Evolutionary conservation across 2,113 vertebrate genomes (phyloP), one percentile per base, ranked within the genome.

Genomic region (Takifugu flavidus): DNA sequence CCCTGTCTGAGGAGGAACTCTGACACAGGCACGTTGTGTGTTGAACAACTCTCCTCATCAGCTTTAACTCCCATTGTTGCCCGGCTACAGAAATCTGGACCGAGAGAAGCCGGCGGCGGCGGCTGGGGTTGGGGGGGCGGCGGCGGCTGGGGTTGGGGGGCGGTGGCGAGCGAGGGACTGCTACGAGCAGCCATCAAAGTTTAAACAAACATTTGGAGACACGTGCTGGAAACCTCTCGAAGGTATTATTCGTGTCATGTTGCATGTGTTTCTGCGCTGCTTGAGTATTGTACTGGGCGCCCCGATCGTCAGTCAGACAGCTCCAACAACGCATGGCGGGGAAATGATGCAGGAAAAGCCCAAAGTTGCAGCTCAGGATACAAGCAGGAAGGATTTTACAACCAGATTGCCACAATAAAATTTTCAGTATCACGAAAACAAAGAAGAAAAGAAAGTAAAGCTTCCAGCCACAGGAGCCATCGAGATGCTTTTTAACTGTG

Each of bases 1-100:
- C 77, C 69, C 49, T 71, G 71, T 83, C 76, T 77, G 54, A 70
- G 58, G 47, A 78, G 71, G 67, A 85, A 83, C 77, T 81, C 81
- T 80, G 80, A 82, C 75, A 80, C 64, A 39, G 53, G 52, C 56
- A 54, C 8, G 13, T 42, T 26, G 45, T 26, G 31, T 31, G 71
- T 58, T 67, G 54, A 81, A 52, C 64, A 53, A 53, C 69, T 61
- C 56, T 71, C 20, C 53, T 74, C 57, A 72, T 72, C 75, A 64
- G 49, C 50, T 10, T 65, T 3, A 4, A 56, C 49, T 66, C 77
- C 67, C 70, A 43, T 53, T 70, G 68, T 76, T 15, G n/a, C 58
- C 3, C 27, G 68, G 71, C 70, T 67, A 66, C 73, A 82, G 79
- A 77, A 79, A 72, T 77, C 66, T 74, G 55, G 73, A 73, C 66